These are phyloP conservation scores for Mayetiola destructor DNA, from an alignment of 2,888 invertebrate species.

Conservation along the genomic window DNA sequence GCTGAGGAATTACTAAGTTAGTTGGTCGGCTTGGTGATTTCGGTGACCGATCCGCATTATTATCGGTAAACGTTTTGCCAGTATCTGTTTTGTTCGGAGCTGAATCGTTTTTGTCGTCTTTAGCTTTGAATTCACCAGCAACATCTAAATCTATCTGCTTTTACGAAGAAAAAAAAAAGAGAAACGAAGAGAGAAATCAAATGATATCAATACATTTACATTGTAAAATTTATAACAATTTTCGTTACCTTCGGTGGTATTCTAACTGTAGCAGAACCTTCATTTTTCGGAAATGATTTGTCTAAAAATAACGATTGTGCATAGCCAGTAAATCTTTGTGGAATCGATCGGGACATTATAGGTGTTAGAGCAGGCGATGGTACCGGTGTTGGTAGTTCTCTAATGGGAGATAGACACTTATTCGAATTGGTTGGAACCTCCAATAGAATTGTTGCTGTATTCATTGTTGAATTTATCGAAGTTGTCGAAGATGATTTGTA, in stretches of 20 bases:
- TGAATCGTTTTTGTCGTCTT: not conserved
- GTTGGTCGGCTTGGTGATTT: conserved; percentile 31
- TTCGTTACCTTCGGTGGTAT: conserved; percentile 4
- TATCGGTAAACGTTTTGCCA: not conserved
- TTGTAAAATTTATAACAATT: not conserved
- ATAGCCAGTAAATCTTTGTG: conserved; percentile 21
- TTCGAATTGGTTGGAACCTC: conserved; percentile 61
- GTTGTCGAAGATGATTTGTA: conserved; percentile 33
- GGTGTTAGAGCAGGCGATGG: conserved; percentile 58
- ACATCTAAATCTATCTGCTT: not conserved
- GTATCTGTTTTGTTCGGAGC: not conserved
- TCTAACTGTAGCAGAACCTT: conserved; percentile 12
- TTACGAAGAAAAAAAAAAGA: not conserved
- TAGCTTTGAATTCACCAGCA: not conserved
- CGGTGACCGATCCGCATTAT: conserved; percentile 20
- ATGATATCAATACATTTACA: not conserved
- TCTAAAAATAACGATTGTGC: conserved; percentile 22
- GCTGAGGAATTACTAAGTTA: conserved; percentile 44
- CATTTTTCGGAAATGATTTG: conserved; percentile 22
- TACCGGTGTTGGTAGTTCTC: conserved; percentile 60
- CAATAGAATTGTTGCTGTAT: conserved; percentile 59
- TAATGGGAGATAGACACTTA: conserved; percentile 65
- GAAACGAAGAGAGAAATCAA: not conserved
- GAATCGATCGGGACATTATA: conserved; percentile 40
- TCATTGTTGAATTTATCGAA: conserved; percentile 42